Base-by-base conservation (phyloP, 2,888 invertebrate genomes). In the Oscheius myriophilus region DNA sequence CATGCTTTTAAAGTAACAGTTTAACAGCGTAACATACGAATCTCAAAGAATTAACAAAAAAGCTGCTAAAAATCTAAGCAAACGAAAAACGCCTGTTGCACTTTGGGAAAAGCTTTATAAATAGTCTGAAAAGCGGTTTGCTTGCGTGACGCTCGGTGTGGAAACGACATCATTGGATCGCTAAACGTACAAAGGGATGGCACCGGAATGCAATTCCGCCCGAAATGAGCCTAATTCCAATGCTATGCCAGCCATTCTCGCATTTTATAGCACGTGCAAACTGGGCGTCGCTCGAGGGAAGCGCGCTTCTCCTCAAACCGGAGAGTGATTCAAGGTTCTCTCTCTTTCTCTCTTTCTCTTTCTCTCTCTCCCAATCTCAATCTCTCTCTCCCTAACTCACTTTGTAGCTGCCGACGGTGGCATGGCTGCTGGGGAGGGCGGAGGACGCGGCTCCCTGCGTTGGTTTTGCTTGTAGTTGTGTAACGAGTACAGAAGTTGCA, bases 401-500 rank as follows among this genome's bases (percentile, higher is more conserved):
- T 55, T 45, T 33, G 49, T 49, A n/a, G 66, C 49, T 16, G 55
- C 58, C 49, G 39, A 21, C 12, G 66, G 57, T 26, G 54, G 66
- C 58, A 66, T 66, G 45, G 49, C 26, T 57, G 57, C 41, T 3
- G 61, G 61, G 23, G 54, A 46, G 21, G 55, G 69, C 54, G 55
- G 53, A 58, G 61, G 69, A 49, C 69, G 72, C 67, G 70, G 64
- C 62, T 73, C 70, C 66, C 72, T 70, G 55, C 73, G 72, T 59
- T 59, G 58, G 26, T 70, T 76, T 67, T 85, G 84, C 63, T 96
- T 96, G 89, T 92, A 94, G 73, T 95, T 91, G 63, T 95, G 95
- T 64, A 96, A 90, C 72, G 95, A 93, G 88, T 96, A 97, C 89
- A 97, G 95, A 69, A 97, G 90, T 45, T 95, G 94, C 70, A 97